These are phyloP conservation scores for Holcopasites calliopsidis DNA, from an alignment of 1,140 invertebrate genomes.

Conservation along the genomic window DNA sequence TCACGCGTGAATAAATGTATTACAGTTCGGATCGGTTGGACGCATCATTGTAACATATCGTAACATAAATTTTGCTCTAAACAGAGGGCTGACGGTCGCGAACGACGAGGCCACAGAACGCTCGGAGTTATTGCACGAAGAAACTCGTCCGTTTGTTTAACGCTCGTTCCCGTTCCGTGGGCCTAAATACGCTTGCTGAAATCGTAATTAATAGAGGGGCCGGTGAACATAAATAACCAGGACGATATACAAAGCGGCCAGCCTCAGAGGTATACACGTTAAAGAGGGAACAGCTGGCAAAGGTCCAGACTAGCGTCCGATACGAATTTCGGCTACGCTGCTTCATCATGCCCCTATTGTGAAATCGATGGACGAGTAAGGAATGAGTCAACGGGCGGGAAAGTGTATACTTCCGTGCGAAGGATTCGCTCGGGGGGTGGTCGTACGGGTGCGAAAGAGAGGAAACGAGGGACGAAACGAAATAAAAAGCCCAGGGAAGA, in stretches of 20 bases:
- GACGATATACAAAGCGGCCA: conserved; percentile 54
- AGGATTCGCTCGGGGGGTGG: not conserved
- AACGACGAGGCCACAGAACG: not conserved
- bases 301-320: conserved; percentile 61
- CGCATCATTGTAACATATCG: not conserved
- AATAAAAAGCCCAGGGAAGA: no score
- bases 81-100: not conserved
- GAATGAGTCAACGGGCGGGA: conserved; percentile 16
- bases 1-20: not conserved
- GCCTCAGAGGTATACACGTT: conserved; percentile 9
- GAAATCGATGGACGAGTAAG: conserved; percentile 47
- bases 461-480: not conserved
- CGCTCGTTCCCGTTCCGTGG: not conserved
- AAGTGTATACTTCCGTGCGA: conserved; percentile 8
- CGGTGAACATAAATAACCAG: conserved; percentile 51
- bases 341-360: conserved; percentile 49
- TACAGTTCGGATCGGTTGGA: not conserved
- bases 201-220: conserved; percentile 58
- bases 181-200: conserved; percentile 47
- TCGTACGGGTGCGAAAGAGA: not conserved
- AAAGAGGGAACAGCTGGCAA: conserved; percentile 51
- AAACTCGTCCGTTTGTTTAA: conserved; percentile 45
- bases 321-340: conserved; percentile 44
- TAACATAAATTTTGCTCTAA: conserved; percentile 2
- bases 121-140: conserved; percentile 45